These are phyloP conservation scores for Punctoribates punctum DNA, from an alignment of 2,888 invertebrate genomes.

Conservation along the genomic window DNA sequence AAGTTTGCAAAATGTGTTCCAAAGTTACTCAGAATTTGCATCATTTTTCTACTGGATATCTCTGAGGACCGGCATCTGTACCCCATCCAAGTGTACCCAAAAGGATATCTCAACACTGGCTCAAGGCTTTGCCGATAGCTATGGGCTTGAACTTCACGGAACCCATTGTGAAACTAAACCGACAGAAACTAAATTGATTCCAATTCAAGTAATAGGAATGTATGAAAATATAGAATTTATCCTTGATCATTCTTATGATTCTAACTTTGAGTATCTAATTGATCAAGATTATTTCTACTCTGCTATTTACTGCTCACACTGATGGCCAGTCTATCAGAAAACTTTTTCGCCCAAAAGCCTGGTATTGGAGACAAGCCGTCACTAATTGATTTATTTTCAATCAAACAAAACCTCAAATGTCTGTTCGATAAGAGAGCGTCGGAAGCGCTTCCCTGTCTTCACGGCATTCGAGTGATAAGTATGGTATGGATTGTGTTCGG, in stretches of 20 bases:
- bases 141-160: neutral
- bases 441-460: constrained; percentile 41
- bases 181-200: too few relatives aligned
- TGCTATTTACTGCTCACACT: too few relatives aligned
- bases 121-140: neutral
- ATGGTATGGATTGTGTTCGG: constrained; percentile 46
- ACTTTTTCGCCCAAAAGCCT: neutral
- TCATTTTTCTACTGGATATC: constrained; percentile 42
- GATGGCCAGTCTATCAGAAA: too few relatives aligned
- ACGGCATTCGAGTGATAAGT: constrained; percentile 44
- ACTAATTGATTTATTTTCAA: too few relatives aligned
- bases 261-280: too few relatives aligned
- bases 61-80: constrained; percentile 42
- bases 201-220: too few relatives aligned
- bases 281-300: too few relatives aligned
- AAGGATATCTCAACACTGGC: constrained; percentile 40
- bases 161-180: neutral
- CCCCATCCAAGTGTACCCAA: constrained; percentile 39
- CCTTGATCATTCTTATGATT: too few relatives aligned
- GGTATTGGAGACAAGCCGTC: neutral
- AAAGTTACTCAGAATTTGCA: neutral
- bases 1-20: neutral
- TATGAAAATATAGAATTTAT: too few relatives aligned
- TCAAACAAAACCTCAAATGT: too few relatives aligned
- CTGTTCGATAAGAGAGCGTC: too few relatives aligned